A percentile compares a stretch with the other conserved stretches of the same genome.
phyloP scores from a whole-genome alignment of 2,113 vertebrate species.

The Halcyon malimbica region DNA sequence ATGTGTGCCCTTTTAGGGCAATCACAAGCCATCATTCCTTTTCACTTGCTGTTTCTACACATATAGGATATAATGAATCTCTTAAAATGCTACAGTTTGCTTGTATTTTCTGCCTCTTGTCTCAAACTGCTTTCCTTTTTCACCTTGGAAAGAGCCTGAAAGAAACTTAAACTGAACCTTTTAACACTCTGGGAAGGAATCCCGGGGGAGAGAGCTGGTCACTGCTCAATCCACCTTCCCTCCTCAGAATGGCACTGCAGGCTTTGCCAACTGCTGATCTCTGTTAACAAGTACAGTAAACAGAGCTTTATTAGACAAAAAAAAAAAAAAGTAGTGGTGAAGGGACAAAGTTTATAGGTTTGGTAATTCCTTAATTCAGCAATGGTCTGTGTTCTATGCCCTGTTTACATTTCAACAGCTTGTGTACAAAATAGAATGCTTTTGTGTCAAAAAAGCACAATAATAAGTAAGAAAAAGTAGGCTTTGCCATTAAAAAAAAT shows the following conservation, averaged over 20 bases:
- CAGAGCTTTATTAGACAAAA: not conserved
- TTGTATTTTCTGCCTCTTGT: not conserved
- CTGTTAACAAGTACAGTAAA: not conserved
- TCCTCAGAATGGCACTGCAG: not conserved
- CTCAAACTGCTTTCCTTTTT: not conserved
- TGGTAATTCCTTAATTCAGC: not conserved
- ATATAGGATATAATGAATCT: rapidly evolving
- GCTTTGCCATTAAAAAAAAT: not conserved
- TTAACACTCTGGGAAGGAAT: not conserved
- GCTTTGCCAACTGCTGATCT: not conserved
- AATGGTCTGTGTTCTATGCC: not conserved
- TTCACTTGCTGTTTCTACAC: not conserved
- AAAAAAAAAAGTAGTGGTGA: not conserved
- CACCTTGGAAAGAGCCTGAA: not conserved
- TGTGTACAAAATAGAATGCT: not conserved
- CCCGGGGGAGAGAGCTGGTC: not conserved
- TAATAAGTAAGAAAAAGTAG: not conserved
- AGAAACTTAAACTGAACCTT: not conserved
- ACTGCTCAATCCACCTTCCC: not conserved
- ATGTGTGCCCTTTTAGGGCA: not conserved
- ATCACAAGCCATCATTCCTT: not conserved
- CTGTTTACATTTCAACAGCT: not conserved
- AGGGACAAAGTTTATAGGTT: not conserved
- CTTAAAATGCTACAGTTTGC: not conserved
- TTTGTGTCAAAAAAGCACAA: not conserved